Evolutionary conservation across 2,797 vertebrate species (phyloP).

Genomic region (Takifugu rubripes): DNA sequence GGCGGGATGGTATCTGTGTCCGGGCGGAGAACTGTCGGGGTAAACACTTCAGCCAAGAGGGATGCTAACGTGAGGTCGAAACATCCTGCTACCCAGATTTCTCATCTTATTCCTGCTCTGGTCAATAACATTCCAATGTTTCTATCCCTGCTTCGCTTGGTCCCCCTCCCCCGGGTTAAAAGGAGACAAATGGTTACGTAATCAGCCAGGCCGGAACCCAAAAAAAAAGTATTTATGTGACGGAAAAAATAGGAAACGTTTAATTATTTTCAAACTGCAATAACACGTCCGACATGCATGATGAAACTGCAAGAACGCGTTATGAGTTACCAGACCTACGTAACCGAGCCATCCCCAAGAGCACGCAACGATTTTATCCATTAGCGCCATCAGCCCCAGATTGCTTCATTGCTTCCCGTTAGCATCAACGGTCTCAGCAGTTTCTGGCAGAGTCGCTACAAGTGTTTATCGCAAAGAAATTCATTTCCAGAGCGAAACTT

Average conservation of each 20-base stretch:
- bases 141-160: constrained; percentile 16
- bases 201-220: constrained; percentile 41
- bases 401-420: constrained; percentile 62
- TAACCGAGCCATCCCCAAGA: constrained; percentile 31
- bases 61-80: constrained; percentile 36
- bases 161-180: constrained; percentile 18
- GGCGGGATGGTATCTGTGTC: constrained; percentile 57
- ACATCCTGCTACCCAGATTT: constrained; percentile 32
- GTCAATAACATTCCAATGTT: background rate
- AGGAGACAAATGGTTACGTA: constrained; percentile 45
- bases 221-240: background rate
- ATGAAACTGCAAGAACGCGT: constrained; percentile 50
- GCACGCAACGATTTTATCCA: constrained; percentile 51
- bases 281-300: constrained; percentile 57
- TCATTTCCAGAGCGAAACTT: constrained; percentile 46
- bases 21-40: constrained; percentile 54
- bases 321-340: constrained; percentile 44
- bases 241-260: constrained; percentile 26
- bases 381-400: constrained; percentile 67
- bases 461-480: constrained; percentile 45
- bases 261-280: constrained; percentile 55
- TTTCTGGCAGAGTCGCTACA: constrained; percentile 48
- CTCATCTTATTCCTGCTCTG: constrained; percentile 32
- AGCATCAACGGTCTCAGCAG: constrained; percentile 47
- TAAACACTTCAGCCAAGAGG: constrained; percentile 57